phyloP scores from a whole-genome alignment of 2,113 vertebrate genomes.

The Pachycephala philippinensis region DNA sequence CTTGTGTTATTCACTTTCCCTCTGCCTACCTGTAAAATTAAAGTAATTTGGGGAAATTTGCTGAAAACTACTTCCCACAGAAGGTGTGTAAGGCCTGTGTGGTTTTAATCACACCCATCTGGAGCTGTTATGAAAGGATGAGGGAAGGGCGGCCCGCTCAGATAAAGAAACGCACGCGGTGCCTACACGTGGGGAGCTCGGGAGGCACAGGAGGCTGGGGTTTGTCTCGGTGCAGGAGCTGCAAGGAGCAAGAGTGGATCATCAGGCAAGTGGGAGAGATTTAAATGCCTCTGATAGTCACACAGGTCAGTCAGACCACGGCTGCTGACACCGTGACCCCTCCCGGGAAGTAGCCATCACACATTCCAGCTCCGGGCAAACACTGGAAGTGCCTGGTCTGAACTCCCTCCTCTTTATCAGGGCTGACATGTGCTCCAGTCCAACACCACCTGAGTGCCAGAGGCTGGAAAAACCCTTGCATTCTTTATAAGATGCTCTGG shows the following conservation, averaged over 20 bases:
- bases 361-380: fast-evolving
- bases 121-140: slow-evolving; percentile 7
- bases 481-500: background rate
- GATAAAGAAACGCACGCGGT: background rate
- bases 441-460: background rate
- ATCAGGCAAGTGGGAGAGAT: background rate
- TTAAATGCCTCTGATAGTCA: background rate
- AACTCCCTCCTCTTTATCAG: background rate
- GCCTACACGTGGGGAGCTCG: background rate
- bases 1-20: background rate
- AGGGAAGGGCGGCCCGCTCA: fast-evolving
- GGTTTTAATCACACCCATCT: background rate
- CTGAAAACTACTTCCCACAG: slow-evolving; percentile 1
- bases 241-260: background rate
- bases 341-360: background rate
- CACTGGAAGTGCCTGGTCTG: background rate
- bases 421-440: background rate
- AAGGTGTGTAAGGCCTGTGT: background rate
- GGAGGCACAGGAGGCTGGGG: background rate
- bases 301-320: background rate
- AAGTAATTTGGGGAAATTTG: background rate
- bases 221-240: background rate
- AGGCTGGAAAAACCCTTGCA: background rate
- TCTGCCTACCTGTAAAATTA: slow-evolving; percentile 20
- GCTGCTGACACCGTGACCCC: background rate